Base-by-base conservation (phyloP, 2,113 vertebrate genomes). In the Erinaceus europaeus region DNA sequence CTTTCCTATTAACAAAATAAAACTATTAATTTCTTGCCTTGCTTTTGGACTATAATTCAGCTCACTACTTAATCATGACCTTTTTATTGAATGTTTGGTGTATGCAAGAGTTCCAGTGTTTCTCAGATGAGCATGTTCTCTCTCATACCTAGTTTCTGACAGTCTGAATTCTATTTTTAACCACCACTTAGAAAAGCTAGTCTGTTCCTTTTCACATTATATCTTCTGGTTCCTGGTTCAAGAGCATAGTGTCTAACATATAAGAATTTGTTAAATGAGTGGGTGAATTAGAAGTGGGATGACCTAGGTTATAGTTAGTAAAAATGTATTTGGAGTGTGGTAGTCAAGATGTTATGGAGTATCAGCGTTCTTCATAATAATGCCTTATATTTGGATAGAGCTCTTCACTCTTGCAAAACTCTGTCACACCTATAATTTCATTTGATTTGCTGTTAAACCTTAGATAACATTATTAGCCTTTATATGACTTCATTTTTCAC, bases 401-500 rank as follows among this genome's bases (percentile, higher is more conserved):
- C 27, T 92, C 52, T 77, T 29, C 62, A n/a, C 34, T 68, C 48
- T 13, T 11, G 12, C 25, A 69, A 73, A 84, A 90, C 68, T 68
- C 44, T 80, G 83, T 77, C 73, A 91, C 21, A 73, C 69, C 69
- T 90, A 25, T 78, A 50, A 88, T 90, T 86, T 91, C 86, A 88
- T 83, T 65, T 92, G 83, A 84, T 77, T 94, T 83, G 61, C 72
- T 76, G 23, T 80, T 90, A 91, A 93, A 88, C 36, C 77, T 65
- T 40, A 71, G 88, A 62, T 88, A 93, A 92, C 0, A 15, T 62
- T 88, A 81, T 92, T 90, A 90, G 80, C 73, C 53, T 92, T 93
- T 52, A 38, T 76, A 46, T 64, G 20, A n/a, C 42, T 90, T 78
- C 55, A n/a, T 64, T 91, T 94, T 81, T 90, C 86, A 91, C 74